Base-by-base conservation (phyloP, 30 jellyfish, hydroid and myxozoan species). In the Chironex yamaguchii region DNA sequence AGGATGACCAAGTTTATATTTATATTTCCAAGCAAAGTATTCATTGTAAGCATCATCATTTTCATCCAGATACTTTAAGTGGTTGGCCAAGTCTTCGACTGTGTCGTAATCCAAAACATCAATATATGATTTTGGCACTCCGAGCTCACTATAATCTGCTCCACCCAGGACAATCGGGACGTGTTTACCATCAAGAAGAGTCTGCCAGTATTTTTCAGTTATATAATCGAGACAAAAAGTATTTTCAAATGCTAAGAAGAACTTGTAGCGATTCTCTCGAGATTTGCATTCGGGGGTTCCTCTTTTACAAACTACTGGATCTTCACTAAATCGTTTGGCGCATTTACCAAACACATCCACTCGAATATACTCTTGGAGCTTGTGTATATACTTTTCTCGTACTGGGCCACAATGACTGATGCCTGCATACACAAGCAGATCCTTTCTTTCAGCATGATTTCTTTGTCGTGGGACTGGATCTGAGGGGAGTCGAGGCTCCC, bases 91-190 rank as follows among this genome's bases (percentile, higher is more conserved):
- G 12, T 85, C 96, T 33, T 91, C 93, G 9, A 91, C 65, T 3
- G 93, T 78, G 20, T 91, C 93, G 64, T 84, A 91, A 0, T 86
- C 96, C 14, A 71, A n/a, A 24, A 75, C 89, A 67, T 91, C 88
- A 6, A 91, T 84, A 62, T 17, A 91, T 1, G 98, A 91, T 4
- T 84, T 84, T 28, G 94, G 96, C 20, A 84, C 49, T 0, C 90
- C 96, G 4, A 50, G 17, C 51, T 36, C 67, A 31, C 49, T 67
- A 36, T 91, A 91, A 72, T 91, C 89, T 12, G 98, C 93, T 36
- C 98, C 98, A 1, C 98, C 98, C 69, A 92, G 76, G 14, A 92
- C 98, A 4, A 92, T 86, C 1, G 98, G 98, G 13, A 92, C 97
- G 6, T 91, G 23, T 54, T 80, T 67, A 9, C 90, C 97, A 53